Base-by-base conservation (phyloP, 2,888 invertebrate genomes). In the Drosophila leonis region DNA sequence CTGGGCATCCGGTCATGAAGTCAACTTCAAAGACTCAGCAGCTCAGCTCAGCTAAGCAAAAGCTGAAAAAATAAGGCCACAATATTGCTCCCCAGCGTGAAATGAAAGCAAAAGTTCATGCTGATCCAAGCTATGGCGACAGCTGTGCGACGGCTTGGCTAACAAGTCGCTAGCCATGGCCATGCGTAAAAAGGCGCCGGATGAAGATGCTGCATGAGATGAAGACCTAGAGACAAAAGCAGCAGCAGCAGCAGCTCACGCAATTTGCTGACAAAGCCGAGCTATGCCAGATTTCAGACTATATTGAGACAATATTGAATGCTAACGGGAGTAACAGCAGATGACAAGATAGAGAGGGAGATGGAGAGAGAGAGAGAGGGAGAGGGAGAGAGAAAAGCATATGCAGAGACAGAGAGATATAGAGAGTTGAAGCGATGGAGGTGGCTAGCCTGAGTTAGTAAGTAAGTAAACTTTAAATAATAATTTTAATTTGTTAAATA, bases 51-150 rank as follows among this genome's bases (percentile, higher is more conserved):
- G 42, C 12, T 48, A 27, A 29, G 33, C 41, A 46, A 24, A 57
- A 41, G 0, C 13, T 4, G 20, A 54, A 39, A 70, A 67, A 74
- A 76, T 61, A 62, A 70, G 52, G 66, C 62, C 49, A 55, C 72
- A 72, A 75, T 89, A 83, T 78, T 81, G 84, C 84, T 88, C 88
- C 84, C 83, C 33, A 72, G 82, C 72, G 88, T 74, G 70, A 75
- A 91, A 83, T 89, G 91, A 91, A 91, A 91, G 89, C 84, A 91
- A 92, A 92, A 92, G 91, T 91, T 90, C 69, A 44, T 52, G 59
- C 44, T 52, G 24, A 65, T 64, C 42, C 70, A 48, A 51, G 49
- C 49, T 0, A 18, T 31, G 31, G 52, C 56, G 42, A 35, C 44
- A 46, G 52, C 59, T 49, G 54, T 66, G 35, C n/a, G 61, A 54